phyloP scores from a whole-genome alignment of 2,113 vertebrate species.

The Rostratula benghalensis region DNA sequence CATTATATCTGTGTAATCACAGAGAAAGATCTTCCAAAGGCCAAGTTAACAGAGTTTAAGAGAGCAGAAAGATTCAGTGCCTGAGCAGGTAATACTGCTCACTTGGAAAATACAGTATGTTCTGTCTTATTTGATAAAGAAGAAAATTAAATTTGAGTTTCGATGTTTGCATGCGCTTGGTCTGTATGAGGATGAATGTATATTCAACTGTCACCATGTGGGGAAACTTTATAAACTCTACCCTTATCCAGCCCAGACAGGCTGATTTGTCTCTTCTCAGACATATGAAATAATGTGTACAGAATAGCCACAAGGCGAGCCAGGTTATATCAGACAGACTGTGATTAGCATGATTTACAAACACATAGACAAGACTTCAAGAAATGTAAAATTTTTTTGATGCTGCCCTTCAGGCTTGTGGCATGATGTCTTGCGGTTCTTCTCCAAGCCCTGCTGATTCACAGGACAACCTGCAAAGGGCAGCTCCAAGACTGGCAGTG shows the following conservation, averaged over 20 bases:
- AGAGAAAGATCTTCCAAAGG: background rate
- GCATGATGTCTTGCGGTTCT: background rate
- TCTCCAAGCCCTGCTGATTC: background rate
- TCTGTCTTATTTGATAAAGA: slow-evolving; percentile 24
- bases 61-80: slow-evolving; percentile 19
- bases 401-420: background rate
- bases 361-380: background rate
- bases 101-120: background rate
- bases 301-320: background rate
- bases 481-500: background rate
- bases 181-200: background rate
- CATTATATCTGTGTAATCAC: background rate
- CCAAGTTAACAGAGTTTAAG: background rate
- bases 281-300: background rate
- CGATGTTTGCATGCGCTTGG: background rate
- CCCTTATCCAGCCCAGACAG: background rate
- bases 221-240: background rate
- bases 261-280: background rate
- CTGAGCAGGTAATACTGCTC: slow-evolving; percentile 22
- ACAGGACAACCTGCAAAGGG: background rate
- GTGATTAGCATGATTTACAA: background rate
- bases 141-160: slow-evolving; percentile 43
- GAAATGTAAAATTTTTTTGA: background rate
- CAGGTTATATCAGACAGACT: background rate
- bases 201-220: background rate